These are phyloP conservation scores for Ctenomys sociabilis DNA, from an alignment of 2,113 vertebrate species.

Conservation along the genomic window DNA sequence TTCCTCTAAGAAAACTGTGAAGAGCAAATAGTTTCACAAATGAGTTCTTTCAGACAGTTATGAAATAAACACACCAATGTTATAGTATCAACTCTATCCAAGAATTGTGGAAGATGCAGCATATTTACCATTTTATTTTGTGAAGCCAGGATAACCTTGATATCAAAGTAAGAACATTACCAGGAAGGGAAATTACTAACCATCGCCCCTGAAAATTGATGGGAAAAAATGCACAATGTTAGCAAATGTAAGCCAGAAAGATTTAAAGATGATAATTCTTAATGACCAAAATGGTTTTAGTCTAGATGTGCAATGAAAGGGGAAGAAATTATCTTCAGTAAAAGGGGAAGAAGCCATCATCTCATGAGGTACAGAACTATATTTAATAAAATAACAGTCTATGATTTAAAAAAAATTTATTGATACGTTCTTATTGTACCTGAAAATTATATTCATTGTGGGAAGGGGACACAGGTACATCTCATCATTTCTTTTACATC, in stretches of 20 bases:
- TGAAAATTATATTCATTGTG: neutral
- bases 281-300: neutral
- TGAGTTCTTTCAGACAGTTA: neutral
- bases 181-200: neutral
- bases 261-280: neutral
- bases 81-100: neutral
- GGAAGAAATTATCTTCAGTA: neutral
- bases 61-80: neutral
- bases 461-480: neutral
- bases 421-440: neutral
- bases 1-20: neutral
- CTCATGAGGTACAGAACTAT: neutral
- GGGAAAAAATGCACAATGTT: neutral
- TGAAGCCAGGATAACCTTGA: neutral
- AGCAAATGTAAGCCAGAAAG: neutral
- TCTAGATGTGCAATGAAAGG: neutral
- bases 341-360: neutral
- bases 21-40: neutral
- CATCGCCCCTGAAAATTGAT: neutral
- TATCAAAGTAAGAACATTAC: neutral
- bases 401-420: neutral
- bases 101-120: neutral
- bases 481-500: neutral
- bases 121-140: neutral
- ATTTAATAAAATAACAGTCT: conserved; percentile 18